Evolutionary conservation across 2,797 vertebrate species (phyloP).

Genomic region (Protosalanx chinensis): DNA sequence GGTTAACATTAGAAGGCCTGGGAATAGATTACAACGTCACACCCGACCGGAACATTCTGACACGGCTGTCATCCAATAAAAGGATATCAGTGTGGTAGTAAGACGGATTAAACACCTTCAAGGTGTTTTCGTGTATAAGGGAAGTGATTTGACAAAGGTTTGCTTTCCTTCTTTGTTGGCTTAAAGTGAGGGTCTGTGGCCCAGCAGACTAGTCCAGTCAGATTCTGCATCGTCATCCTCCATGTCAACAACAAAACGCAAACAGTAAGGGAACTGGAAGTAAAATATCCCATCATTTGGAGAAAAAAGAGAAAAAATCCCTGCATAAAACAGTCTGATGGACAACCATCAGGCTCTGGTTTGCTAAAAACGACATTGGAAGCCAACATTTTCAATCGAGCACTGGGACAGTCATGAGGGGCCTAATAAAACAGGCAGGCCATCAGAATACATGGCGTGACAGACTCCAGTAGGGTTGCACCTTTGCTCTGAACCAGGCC

Average conservation of each 20-base stretch:
- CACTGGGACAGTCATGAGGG: constrained; percentile 52
- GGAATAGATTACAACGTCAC: constrained; percentile 51
- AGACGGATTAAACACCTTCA: constrained; percentile 23
- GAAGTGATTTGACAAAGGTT: not conserved
- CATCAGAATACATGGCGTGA: constrained; percentile 54
- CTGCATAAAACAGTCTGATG: constrained; percentile 39
- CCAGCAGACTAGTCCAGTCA: no score
- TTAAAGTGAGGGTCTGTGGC: no score
- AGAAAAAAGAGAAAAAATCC: not conserved
- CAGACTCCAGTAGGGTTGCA: constrained; percentile 27
- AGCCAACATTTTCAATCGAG: constrained; percentile 58
- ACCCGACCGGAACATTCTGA: constrained; percentile 62
- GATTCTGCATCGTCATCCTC: no score
- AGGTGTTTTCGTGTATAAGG: not conserved
- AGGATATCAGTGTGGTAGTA: constrained; percentile 4
- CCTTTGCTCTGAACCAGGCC: constrained; percentile 29
- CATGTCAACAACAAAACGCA: no score
- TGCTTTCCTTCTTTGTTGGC: no score
- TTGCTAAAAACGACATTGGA: constrained; percentile 48
- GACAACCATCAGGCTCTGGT: constrained; percentile 32
- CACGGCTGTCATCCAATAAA: constrained; percentile 46
- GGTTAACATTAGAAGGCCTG: constrained; percentile 68
- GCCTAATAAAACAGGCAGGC: constrained; percentile 62
- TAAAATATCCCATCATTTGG: not conserved
- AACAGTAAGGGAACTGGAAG: not conserved